Base-by-base conservation (phyloP, 2,888 invertebrate genomes). In the Adineta ricciae region DNA sequence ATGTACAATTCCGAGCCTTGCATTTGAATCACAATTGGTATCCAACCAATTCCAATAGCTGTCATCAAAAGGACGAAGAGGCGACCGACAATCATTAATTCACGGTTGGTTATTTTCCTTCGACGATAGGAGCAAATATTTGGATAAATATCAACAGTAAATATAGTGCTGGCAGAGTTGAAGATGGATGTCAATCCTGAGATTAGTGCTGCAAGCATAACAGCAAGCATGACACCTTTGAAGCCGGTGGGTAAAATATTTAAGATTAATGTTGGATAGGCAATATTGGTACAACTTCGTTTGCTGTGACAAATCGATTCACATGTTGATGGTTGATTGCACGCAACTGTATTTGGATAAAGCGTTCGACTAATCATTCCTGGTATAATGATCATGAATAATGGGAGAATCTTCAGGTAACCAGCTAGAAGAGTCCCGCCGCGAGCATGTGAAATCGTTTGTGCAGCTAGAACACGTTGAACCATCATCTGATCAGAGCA, bases 151-250 rank as follows among this genome's bases (percentile, higher is more conserved):
- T 92, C 92, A 88, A 92, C 91, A 1, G 92, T 92, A 88, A 92
- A 92, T 86, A 92, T 89, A 7, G 91, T 92, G 83, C 91, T 91
- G 85, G 91, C 91, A 84, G 92, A 92, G 88, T 92, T 92, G 88
- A 92, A 92, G 82, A 92, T 91, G 21, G 92, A 92, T 2, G 92
- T 92, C 49, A 92, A 88, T 19, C 91, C 91, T 85, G 91, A 91
- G 92, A 92, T 92, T 11, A 92, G 88, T 4, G 92, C 92, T 14
- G 92, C 91, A 88, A 92, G 87, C 90, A 92, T 91, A 14, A 92
- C 92, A 9, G 92, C 92, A 86, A 92, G 87, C 90, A 91, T 91
- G 27, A 91, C 86, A 50, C 91, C 91, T 49, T 82, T 73, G 7
- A 84, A 54, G 46, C 84, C 84, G 46, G 86, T 86, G 84, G 83